Evolutionary conservation across 1,140 invertebrate genomes (phyloP), one percentile per base, ranked within the genome.

Genomic region (Gyrodactylus bullatarudis): DNA sequence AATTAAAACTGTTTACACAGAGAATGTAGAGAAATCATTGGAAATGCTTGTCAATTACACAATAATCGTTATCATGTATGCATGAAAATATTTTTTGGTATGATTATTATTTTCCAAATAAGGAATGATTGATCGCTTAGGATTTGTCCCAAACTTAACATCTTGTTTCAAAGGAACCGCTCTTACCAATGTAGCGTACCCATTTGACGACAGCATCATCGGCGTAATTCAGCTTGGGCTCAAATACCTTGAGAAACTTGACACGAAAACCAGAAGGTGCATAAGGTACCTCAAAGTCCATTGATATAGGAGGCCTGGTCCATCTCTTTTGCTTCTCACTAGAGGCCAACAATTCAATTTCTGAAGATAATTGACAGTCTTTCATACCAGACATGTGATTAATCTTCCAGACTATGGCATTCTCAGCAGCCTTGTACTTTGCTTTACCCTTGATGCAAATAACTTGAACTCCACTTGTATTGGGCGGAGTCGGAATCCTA

Each of bases 371-470:
- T 79, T 99, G 95, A 0, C 93, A 97, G 79, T 99, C 95, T 79
- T 99, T 99, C 93, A 99, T 97, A 20, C 95, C 95, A 1, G 91
- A 93, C 92, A 99, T 98, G 69, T 94, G 85, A 80, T 99, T 99
- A 75, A 99, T 98, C 78, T 98, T 98, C 95, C 95, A 99, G 26
- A 98, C 93, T 78, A 99, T 99, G 25, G 94, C 94, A 82, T 99
- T 99, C 81, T 99, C 95, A 0, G 92, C 95, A 1, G 95, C 89
- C 82, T 99, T 99, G 80, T 99, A 99, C 79, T 99, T 99, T 0
- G 95, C 95, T 79, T 97, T 97, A 1, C 95, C 95, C 80, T 99
- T 99, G 78, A 98, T 86, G 77, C 94, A 98, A 78, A 99, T 96
- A 71, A 99, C 84, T 78, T 98, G 94, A 1, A 98, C 94, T 2